Conservation (phyloP, 2,113 vertebrate species). For the Aphyosemion australe region DNA sequence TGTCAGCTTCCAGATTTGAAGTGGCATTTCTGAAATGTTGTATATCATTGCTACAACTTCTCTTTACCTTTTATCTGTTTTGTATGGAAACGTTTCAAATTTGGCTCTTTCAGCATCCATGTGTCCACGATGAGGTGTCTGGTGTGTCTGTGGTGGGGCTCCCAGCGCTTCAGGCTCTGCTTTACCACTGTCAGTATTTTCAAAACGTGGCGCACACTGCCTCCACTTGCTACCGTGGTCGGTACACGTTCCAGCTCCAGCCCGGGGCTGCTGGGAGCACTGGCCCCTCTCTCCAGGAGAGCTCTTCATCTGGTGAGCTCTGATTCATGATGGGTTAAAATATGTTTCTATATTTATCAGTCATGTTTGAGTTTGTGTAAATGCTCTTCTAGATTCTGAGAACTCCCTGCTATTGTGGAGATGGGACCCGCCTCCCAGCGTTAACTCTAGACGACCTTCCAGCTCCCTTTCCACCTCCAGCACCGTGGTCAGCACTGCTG, state of each 20-base stretch:
- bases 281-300: conserved; percentile 25
- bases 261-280: conserved; percentile 32
- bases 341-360: neutral
- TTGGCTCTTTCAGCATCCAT: conserved; percentile 83
- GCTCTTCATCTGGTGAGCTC: conserved; percentile 45
- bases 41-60: neutral
- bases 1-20: conserved; percentile 14
- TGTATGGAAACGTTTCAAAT: neutral
- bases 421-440: conserved; percentile 45
- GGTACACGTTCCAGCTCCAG: conserved; percentile 79
- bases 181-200: conserved; percentile 91
- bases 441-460: conserved; percentile 75
- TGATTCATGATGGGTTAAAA: neutral
- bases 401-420: conserved; percentile 86
- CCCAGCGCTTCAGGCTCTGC: conserved; percentile 87
- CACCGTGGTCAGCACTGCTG: conserved; percentile 83
- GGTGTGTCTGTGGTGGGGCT: conserved; percentile 87
- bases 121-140: conserved; percentile 91
- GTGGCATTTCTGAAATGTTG: conserved; percentile 15
- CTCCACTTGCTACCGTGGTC: conserved; percentile 83
- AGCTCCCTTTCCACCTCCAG: conserved; percentile 91
- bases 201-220: conserved; percentile 84
- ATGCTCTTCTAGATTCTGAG: conserved; percentile 79
- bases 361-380: conserved; percentile 4
- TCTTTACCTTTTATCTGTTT: neutral